Percentiles rank a stretch among this genome's conserved stretches.
Evolutionary conservation across 2,797 vertebrate species (phyloP).

Genomic region (Echiichthys vipera): DNA sequence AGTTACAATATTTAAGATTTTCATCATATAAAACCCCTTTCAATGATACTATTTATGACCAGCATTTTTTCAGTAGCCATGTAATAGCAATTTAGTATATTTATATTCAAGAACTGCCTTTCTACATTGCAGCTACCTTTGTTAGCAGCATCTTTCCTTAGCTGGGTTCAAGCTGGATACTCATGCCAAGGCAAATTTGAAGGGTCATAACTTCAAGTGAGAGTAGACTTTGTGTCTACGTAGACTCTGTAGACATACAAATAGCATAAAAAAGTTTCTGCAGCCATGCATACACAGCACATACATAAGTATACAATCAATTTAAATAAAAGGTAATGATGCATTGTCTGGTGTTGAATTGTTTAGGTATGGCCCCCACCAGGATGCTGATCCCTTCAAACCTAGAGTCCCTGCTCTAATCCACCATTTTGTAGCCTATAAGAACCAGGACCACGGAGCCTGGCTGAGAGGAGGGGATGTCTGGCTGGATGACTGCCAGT

Average conservation of each 20-base stretch:
- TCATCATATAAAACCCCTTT: neutral
- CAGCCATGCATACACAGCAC: neutral
- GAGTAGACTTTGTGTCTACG: neutral
- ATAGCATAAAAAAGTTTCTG: neutral
- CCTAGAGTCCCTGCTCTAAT: constrained; percentile 95
- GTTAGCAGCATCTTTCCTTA: no score
- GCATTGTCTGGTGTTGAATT: neutral
- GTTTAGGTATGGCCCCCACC: constrained; percentile 93
- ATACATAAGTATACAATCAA: neutral
- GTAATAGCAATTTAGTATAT: no score
- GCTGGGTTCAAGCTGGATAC: no score
- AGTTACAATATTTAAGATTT: neutral
- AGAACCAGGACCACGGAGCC: constrained; percentile 97
- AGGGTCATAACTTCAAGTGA: neutral
- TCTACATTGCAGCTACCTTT: no score
- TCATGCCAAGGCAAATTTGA: no score
- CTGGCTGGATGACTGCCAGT: constrained; percentile 97
- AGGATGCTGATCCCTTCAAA: constrained; percentile 94
- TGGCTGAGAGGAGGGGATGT: constrained; percentile 97
- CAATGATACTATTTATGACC: neutral
- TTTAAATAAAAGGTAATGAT: neutral
- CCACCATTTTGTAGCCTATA: constrained; percentile 92
- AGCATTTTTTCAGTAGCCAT: neutral
- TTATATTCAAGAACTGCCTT: no score
- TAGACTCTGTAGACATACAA: neutral